phyloP scores from a whole-genome alignment of 2,888 invertebrate genomes.

The Sphaerophoria rueppellii region DNA sequence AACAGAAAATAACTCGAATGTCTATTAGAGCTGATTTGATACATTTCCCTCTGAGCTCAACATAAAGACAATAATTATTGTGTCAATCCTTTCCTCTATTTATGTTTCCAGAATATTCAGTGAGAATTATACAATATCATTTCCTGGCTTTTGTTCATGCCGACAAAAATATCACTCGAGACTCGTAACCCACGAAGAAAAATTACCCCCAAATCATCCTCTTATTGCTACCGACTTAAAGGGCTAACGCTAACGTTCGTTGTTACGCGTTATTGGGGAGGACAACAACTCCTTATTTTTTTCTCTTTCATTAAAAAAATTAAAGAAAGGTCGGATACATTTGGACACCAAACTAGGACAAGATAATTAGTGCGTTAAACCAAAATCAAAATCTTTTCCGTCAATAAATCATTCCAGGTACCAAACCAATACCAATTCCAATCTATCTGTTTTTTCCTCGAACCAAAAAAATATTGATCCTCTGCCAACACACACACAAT shows the following conservation, averaged over 20 bases:
- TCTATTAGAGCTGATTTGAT: slow-evolving; percentile 48
- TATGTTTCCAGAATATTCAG: slow-evolving; percentile 32
- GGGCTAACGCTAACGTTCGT: neutral
- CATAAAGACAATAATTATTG: slow-evolving; percentile 44
- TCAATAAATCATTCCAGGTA: slow-evolving; percentile 67
- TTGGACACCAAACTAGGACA: slow-evolving; percentile 64
- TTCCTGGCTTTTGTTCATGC: slow-evolving; percentile 61
- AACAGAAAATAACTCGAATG: neutral
- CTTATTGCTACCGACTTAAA: slow-evolving; percentile 43
- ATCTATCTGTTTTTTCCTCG: slow-evolving; percentile 23
- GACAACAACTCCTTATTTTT: slow-evolving; percentile 28
- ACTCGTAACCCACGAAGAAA: neutral
- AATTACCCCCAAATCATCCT: neutral
- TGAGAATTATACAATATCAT: slow-evolving; percentile 46
- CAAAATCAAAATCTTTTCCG: slow-evolving; percentile 57
- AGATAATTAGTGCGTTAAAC: slow-evolving; percentile 68
- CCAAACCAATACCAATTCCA: neutral
- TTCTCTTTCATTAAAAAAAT: neutral
- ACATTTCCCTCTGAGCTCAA: slow-evolving; percentile 27
- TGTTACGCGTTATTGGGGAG: slow-evolving; percentile 5
- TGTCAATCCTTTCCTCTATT: slow-evolving; percentile 35
- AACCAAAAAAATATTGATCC: slow-evolving; percentile 35
- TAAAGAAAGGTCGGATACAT: slow-evolving; percentile 5
- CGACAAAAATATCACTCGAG: slow-evolving; percentile 42
- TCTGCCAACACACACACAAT: neutral